Evolutionary conservation across 2,113 vertebrate genomes (phyloP).

Genomic region (Hippocampus abdominalis): DNA sequence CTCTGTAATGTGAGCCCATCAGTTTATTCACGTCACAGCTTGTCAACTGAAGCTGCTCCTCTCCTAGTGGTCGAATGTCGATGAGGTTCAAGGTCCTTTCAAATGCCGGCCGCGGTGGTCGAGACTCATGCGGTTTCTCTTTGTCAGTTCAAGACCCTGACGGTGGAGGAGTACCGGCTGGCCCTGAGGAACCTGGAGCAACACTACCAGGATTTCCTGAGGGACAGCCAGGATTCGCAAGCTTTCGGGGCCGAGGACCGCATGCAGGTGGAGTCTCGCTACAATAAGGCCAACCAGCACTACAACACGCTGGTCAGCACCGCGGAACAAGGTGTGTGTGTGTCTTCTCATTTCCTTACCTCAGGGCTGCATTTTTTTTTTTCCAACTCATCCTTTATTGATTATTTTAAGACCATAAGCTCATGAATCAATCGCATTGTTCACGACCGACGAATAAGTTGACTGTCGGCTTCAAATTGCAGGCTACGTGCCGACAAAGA

Average conservation of each 20-base stretch:
- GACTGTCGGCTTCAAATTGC: constrained; percentile 67
- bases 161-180: constrained; percentile 82
- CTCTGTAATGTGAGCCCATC: no score
- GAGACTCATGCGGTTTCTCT: background rate
- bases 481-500: constrained; percentile 55
- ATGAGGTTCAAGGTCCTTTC: no score
- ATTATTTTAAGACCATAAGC: background rate
- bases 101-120: no score
- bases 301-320: constrained; percentile 82
- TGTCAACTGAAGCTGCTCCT: no score
- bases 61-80: no score
- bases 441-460: constrained; percentile 14
- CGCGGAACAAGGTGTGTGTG: constrained; percentile 81
- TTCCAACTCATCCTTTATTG: background rate
- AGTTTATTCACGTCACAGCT: no score
- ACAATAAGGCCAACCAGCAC: constrained; percentile 77
- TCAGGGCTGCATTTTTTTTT: background rate
- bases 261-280: constrained; percentile 83
- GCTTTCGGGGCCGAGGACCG: constrained; percentile 86
- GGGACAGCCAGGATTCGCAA: constrained; percentile 84
- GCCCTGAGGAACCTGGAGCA: constrained; percentile 81
- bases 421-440: background rate
- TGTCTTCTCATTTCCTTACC: background rate
- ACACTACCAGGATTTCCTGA: constrained; percentile 90
- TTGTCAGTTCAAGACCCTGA: constrained; percentile 82